Evolutionary conservation across 2,888 invertebrate species (phyloP), one percentile per base, ranked within the genome.

Genomic region (Lymantria monacha): DNA sequence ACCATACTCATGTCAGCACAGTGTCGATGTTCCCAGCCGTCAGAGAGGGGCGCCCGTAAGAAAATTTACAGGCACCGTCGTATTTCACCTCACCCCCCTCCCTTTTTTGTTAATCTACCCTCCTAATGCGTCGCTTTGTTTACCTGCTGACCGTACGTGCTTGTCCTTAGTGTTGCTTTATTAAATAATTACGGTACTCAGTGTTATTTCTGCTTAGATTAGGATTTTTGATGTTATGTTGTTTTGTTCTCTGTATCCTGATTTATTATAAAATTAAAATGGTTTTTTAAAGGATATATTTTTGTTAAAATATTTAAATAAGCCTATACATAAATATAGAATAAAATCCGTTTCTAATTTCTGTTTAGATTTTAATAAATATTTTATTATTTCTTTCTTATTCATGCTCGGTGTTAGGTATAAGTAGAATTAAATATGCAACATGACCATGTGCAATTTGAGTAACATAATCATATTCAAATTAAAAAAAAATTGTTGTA

Each of bases 11-110:
- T 80, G 83, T 86, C 87, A 89, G 83, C 76, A 72, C 80, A 72
- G 79, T 87, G 90, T 90, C 90, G 90, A 90, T 88, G 85, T 79
- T 69, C 69, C 72, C 72, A 69, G 72, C 76, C 83, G 81, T 83
- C 84, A 85, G 84, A 76, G 87, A 33, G 85, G 85, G 84, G 84
- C 53, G 79, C 73, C 72, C 78, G 87, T 85, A 90, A 90, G 90
- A 87, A 89, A 89, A 90, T 91, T 91, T 88, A 91, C 89, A 87
- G 83, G 86, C 87, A 77, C 85, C 81, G 82, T 79, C 87, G 87
- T 89, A 89, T 87, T 88, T 90, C 87, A 89, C 83, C 9, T 33
- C 33, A 33, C 33, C 41, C 83, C 67, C 69, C 72, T 82, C 79
- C 82, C 80, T 81, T 83, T 84, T 83, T 81, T 80, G 89, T 83